Conservation (phyloP, 2,797 vertebrate genomes). For the Anguilla megastoma region DNA sequence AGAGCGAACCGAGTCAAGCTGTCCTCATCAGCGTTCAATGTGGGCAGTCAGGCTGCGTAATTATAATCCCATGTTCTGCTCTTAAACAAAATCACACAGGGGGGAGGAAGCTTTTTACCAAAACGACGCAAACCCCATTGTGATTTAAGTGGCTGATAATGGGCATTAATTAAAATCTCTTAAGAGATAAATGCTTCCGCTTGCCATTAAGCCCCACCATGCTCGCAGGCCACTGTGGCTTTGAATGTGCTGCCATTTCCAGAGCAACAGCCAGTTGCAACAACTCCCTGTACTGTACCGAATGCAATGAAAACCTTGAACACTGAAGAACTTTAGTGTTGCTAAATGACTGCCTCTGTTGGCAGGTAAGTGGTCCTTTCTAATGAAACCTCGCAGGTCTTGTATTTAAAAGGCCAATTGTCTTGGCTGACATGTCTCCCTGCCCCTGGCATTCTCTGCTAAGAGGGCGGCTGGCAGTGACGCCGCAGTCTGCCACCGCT, state of each 20-base stretch:
- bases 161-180: neutral
- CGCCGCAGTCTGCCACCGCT: neutral
- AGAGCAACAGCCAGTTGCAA: neutral
- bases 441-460: neutral
- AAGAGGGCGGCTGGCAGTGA: neutral
- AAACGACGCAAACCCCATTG: neutral
- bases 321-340: neutral
- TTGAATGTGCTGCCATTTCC: neutral
- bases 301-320: neutral
- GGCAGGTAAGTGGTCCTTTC: neutral
- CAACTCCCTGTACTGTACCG: neutral
- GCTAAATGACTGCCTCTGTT: neutral
- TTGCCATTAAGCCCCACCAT: neutral
- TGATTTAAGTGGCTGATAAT: neutral
- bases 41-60: neutral
- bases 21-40: neutral
- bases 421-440: neutral
- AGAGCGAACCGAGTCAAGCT: neutral
- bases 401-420: neutral
- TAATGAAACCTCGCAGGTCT: neutral
- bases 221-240: neutral
- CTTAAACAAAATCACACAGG: neutral
- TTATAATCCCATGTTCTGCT: conserved; percentile 3
- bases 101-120: neutral
- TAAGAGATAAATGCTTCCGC: neutral